Evolutionary conservation across 1,140 invertebrate genomes (phyloP).

Genomic region (Leptinotarsa defecta): DNA sequence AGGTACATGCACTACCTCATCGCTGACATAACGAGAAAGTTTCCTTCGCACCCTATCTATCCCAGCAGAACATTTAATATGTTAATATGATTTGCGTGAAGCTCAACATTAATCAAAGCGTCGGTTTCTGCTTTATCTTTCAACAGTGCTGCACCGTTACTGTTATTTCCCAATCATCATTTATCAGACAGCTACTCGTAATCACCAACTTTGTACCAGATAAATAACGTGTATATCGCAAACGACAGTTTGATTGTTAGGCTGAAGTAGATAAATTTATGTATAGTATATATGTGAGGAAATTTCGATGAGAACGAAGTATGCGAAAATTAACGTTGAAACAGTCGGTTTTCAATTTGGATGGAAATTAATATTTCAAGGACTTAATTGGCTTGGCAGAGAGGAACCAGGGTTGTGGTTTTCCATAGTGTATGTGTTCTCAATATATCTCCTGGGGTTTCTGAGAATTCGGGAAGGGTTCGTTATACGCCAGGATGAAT

Average conservation of each 20-base stretch:
- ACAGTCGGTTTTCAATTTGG: not conserved
- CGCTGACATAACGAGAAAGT: too few species aligned
- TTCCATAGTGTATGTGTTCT: not conserved
- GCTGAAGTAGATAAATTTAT: conserved; percentile 25
- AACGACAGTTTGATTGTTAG: conserved; percentile 35
- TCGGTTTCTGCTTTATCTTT: conserved; percentile 38
- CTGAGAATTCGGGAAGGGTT: not conserved
- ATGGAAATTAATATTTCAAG: conserved; percentile 1
- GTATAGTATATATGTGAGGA: not conserved
- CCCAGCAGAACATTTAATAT: conserved; percentile 43
- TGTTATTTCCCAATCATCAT: conserved; percentile 48
- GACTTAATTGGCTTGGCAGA: not conserved
- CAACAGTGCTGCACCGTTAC: conserved; percentile 30
- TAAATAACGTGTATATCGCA: conserved; percentile 31
- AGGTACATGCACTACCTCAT: too few species aligned
- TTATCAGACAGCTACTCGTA: conserved; percentile 45
- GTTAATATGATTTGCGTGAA: conserved; percentile 50
- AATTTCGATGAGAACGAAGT: conserved; percentile 1
- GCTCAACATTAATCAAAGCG: conserved; percentile 48
- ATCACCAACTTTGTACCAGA: conserved; percentile 39
- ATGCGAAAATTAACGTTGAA: conserved; percentile 2
- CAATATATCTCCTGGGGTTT: not conserved
- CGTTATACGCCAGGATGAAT: not conserved
- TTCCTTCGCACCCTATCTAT: not conserved
- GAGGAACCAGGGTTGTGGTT: not conserved